A percentile compares a stretch with the other conserved stretches of the same genome.
phyloP scores from a whole-genome alignment of 1,140 invertebrate species.

The Dinoponera quadriceps region DNA sequence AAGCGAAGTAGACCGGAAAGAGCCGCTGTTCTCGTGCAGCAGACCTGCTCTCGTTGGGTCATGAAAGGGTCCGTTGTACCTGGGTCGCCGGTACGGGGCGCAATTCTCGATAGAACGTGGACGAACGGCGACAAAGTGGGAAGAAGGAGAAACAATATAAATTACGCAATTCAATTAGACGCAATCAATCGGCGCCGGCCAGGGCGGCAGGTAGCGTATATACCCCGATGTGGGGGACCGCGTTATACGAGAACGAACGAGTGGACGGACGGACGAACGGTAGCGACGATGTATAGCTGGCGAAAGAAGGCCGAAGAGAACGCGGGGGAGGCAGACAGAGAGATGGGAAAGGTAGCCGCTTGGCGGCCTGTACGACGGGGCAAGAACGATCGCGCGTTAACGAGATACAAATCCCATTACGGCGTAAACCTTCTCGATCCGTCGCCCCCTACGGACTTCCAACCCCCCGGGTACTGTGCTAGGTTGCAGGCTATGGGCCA shows the following conservation, averaged over 20 bases:
- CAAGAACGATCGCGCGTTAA: slow-evolving; percentile 86
- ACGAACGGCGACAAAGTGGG: slow-evolving; percentile 38
- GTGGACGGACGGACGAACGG: slow-evolving; percentile 24
- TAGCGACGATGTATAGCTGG: slow-evolving; percentile 45
- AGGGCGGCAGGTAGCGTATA: slow-evolving; percentile 41
- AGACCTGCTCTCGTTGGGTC: neutral
- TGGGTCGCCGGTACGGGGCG: neutral
- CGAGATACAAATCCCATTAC: slow-evolving; percentile 87
- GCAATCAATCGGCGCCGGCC: slow-evolving; percentile 79
- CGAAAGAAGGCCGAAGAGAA: slow-evolving; percentile 48
- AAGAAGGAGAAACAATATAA: slow-evolving; percentile 75
- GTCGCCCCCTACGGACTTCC: slow-evolving; percentile 83
- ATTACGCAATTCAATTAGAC: slow-evolving; percentile 83
- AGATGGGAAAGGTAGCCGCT: slow-evolving; percentile 73
- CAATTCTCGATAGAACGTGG: slow-evolving; percentile 36
- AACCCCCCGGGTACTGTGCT: slow-evolving; percentile 74
- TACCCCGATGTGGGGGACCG: slow-evolving; percentile 64
- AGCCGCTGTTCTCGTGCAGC: neutral
- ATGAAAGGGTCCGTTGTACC: neutral
- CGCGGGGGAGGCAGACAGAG: slow-evolving; percentile 30
- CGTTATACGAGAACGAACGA: slow-evolving; percentile 38
- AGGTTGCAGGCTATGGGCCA: slow-evolving; percentile 79
- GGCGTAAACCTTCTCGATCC: slow-evolving; percentile 84
- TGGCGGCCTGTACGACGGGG: slow-evolving; percentile 80
- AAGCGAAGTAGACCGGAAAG: neutral